These are phyloP conservation scores for Poecilia wingei DNA, from an alignment of 2,797 vertebrate species.

Conservation along the genomic window DNA sequence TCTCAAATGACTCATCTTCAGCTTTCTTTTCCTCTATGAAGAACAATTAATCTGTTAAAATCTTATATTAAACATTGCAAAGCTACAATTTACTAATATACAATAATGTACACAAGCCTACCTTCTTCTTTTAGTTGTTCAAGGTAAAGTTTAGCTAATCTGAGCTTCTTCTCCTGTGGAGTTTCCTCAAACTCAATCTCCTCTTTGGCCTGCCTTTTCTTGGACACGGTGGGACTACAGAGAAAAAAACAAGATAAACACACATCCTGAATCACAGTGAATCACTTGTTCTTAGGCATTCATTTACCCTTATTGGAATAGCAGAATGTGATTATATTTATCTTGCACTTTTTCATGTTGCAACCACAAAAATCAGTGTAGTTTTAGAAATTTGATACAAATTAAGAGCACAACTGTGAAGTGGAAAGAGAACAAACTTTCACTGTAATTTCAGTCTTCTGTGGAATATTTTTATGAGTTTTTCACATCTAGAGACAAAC, in stretches of 20 bases:
- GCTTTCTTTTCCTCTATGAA: conserved; percentile 88
- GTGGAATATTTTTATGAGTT: not conserved
- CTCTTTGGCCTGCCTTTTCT: conserved; percentile 71
- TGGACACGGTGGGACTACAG: conserved; percentile 53
- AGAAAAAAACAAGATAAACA: not conserved
- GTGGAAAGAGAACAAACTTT: not conserved
- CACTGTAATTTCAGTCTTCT: not conserved
- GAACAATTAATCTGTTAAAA: conserved; percentile 21
- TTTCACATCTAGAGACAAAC: not conserved
- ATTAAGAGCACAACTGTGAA: not conserved
- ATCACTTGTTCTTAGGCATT: not conserved
- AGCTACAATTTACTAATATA: no score
- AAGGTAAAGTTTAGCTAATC: conserved; percentile 90
- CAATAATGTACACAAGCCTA: conserved; percentile 31
- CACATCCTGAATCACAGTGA: not conserved
- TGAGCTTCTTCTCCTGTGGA: conserved; percentile 91
- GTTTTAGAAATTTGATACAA: not conserved
- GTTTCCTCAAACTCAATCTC: conserved; percentile 87
- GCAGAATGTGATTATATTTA: not conserved
- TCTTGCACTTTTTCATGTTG: not conserved
- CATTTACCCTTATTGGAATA: not conserved
- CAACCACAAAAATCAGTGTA: not conserved
- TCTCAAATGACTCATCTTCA: conserved; percentile 81
- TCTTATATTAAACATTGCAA: accelerated
- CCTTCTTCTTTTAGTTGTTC: conserved; percentile 89